phyloP scores from a whole-genome alignment of 2,113 vertebrate genomes.

The Scortum barcoo region DNA sequence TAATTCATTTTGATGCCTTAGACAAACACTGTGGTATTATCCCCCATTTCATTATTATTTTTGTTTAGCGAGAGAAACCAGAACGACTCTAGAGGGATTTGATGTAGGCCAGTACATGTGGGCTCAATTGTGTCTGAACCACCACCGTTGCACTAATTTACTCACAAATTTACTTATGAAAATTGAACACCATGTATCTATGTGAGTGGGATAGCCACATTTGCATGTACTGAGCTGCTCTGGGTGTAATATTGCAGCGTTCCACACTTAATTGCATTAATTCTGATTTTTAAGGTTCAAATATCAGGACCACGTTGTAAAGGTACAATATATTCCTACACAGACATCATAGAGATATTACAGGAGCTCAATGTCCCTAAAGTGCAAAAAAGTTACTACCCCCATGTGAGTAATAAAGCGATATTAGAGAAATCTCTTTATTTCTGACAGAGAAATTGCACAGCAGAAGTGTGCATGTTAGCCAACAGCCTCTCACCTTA shows the following conservation, averaged over 20 bases:
- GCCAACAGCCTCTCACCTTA: slow-evolving; percentile 15
- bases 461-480: slow-evolving; percentile 17
- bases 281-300: neutral
- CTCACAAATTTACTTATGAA: slow-evolving; percentile 15
- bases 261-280: slow-evolving; percentile 3
- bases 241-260: slow-evolving; percentile 5
- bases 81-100: neutral
- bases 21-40: neutral
- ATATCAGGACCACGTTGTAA: neutral
- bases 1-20: slow-evolving; percentile 1
- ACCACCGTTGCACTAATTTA: neutral
- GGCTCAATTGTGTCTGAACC: neutral
- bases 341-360: neutral
- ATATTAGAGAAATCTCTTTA: neutral
- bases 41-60: neutral
- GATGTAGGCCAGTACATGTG: neutral
- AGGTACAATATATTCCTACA: neutral
- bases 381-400: neutral
- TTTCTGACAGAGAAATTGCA: neutral
- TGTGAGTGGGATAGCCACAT: slow-evolving; percentile 14
- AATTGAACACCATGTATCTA: slow-evolving; percentile 17
- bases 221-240: neutral
- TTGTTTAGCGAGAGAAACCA: neutral
- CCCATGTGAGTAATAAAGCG: neutral
- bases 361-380: neutral